Conservation (phyloP, 2,888 invertebrate species). For the Balanococcus diminutus region DNA sequence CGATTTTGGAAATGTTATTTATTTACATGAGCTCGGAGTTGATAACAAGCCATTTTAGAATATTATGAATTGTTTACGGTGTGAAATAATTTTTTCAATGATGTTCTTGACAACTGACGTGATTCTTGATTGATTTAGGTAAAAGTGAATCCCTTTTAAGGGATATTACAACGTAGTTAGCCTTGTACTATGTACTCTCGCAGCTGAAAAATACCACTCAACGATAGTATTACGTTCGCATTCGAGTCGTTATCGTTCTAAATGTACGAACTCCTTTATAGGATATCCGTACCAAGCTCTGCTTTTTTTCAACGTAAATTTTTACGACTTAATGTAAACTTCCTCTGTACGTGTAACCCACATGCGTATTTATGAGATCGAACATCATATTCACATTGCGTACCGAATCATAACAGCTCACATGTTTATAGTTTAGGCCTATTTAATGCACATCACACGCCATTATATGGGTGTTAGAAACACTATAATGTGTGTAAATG, state of each 20-base stretch:
- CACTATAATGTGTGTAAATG: background rate
- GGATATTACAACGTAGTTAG: background rate
- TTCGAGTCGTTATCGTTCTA: background rate
- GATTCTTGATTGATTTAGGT: background rate
- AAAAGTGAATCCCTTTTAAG: background rate
- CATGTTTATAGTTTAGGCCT: constrained; percentile 25
- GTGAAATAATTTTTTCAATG: background rate
- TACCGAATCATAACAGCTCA: background rate
- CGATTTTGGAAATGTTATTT: background rate
- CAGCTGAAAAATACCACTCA: background rate
- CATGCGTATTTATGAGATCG: constrained; percentile 11
- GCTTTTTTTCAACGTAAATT: constrained; percentile 12
- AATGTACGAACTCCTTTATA: background rate
- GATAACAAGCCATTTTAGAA: background rate
- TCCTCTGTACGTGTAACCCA: background rate
- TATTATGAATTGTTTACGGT: background rate
- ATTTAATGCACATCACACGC: background rate
- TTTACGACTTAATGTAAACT: constrained; percentile 18
- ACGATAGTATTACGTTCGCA: background rate
- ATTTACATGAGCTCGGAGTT: background rate
- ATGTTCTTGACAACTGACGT: background rate
- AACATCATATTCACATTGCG: constrained; percentile 16
- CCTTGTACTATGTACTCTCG: background rate
- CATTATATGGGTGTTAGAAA: background rate
- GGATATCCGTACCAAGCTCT: constrained; percentile 1